Conservation (phyloP, 1,140 invertebrate genomes). For the Olivierus martensii region DNA sequence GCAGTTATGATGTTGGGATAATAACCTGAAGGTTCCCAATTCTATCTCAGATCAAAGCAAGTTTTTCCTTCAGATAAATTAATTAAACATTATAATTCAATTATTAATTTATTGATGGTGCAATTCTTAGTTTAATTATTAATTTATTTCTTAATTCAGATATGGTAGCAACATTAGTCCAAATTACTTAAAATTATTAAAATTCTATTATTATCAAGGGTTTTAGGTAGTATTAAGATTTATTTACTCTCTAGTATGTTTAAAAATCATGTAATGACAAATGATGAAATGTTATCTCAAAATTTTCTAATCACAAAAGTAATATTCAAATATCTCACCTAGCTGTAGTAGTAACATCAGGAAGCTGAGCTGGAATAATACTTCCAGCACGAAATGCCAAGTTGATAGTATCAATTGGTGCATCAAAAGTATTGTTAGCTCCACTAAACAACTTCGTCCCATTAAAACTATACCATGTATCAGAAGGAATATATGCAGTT, state of each 20-base stretch:
- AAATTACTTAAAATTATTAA: too few relatives aligned
- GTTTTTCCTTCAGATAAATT: too few relatives aligned
- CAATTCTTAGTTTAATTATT: too few relatives aligned
- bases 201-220: too few relatives aligned
- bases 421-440: constrained; percentile 5
- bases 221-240: too few relatives aligned
- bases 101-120: too few relatives aligned
- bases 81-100: too few relatives aligned
- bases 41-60: too few relatives aligned
- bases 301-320: not conserved
- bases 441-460: constrained; percentile 3
- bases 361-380: constrained; percentile 29
- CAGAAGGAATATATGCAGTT: constrained; percentile 16
- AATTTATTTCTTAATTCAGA: too few relatives aligned
- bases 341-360: constrained; percentile 26
- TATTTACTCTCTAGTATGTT: too few relatives aligned
- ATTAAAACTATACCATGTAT: constrained; percentile 20
- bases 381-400: constrained; percentile 31
- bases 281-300: not conserved
- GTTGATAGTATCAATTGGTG: constrained; percentile 25
- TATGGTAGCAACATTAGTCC: not conserved
- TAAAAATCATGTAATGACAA: not conserved
- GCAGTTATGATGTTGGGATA: too few relatives aligned
- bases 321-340: constrained; percentile 6
- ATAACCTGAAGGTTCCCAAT: too few relatives aligned